phyloP scores from a whole-genome alignment of 2,113 vertebrate genomes.

The Syngnathoides biaculeatus region DNA sequence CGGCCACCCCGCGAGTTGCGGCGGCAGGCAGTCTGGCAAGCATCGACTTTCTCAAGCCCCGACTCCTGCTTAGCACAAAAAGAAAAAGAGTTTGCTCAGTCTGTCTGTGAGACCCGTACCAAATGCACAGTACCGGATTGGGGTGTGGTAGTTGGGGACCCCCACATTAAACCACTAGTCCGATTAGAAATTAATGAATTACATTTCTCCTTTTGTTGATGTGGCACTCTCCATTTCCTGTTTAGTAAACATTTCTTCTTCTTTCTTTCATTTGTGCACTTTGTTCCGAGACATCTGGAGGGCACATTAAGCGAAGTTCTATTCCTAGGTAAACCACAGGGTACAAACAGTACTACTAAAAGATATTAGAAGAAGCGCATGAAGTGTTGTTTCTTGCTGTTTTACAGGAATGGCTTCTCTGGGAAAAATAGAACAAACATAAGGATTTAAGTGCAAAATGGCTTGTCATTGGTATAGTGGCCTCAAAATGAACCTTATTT shows the following conservation, averaged over 20 bases:
- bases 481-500: not conserved
- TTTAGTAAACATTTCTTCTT: slow-evolving; percentile 32
- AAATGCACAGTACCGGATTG: no score
- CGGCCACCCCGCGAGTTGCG: no score
- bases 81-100: no score
- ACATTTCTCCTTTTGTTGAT: slow-evolving; percentile 27
- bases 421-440: not conserved
- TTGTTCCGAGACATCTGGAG: slow-evolving; percentile 52
- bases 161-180: not conserved
- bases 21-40: no score
- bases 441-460: no score
- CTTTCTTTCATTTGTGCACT: slow-evolving; percentile 18
- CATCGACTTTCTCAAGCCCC: no score
- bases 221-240: slow-evolving; percentile 54
- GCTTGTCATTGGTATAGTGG: no score
- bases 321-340: slow-evolving; percentile 41
- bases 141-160: no score
- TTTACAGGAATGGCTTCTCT: not conserved
- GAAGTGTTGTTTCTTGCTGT: not conserved
- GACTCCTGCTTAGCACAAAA: no score
- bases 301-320: slow-evolving; percentile 46
- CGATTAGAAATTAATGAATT: slow-evolving; percentile 46
- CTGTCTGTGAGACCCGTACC: no score
- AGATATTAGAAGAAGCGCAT: slow-evolving; percentile 24
- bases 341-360: slow-evolving; percentile 26